phyloP scores from a whole-genome alignment of 2,113 vertebrate genomes.

The Cettia cetti region DNA sequence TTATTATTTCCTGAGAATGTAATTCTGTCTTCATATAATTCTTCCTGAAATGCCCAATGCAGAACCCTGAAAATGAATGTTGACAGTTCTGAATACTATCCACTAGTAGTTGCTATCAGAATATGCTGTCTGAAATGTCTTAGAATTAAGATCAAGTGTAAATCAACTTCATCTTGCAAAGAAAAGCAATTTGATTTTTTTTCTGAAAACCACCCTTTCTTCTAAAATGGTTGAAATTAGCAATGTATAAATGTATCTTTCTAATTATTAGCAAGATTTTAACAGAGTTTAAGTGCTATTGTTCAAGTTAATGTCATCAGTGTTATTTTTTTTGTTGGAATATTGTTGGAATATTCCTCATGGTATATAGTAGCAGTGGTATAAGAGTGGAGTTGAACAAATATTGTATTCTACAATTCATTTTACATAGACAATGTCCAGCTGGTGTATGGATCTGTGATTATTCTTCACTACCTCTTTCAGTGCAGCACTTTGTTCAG shows the following conservation, averaged over 20 bases:
- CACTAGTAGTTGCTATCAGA: neutral
- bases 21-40: slow-evolving; percentile 29
- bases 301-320: neutral
- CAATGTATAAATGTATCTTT: neutral
- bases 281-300: neutral
- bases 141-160: neutral
- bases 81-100: neutral
- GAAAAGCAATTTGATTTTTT: neutral
- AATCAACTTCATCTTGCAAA: neutral
- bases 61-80: slow-evolving; percentile 21
- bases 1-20: slow-evolving; percentile 39
- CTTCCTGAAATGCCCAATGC: neutral
- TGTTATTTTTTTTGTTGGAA: neutral
- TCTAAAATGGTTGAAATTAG: neutral
- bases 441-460: neutral
- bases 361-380: neutral
- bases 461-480: neutral
- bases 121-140: neutral
- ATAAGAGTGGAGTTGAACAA: neutral
- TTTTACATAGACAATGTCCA: neutral
- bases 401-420: neutral
- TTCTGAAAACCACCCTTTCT: neutral
- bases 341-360: neutral
- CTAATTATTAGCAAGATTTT: neutral
- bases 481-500: neutral